Conservation (phyloP, 37 sponge, comb jelly and placozoan species). For the Axinella damicornis region DNA sequence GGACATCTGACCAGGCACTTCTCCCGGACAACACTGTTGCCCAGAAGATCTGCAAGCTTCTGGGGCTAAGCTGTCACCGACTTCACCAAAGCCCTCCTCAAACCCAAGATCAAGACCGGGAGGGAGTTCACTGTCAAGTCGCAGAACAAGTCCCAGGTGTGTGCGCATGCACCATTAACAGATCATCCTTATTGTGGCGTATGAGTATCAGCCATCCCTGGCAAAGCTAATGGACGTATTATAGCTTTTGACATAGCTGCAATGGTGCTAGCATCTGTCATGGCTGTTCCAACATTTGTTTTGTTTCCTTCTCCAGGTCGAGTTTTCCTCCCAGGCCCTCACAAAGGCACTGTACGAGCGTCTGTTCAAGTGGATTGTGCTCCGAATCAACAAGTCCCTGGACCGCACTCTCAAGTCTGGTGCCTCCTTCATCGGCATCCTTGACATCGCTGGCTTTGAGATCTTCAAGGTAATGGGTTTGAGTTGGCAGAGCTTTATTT, state of each 20-base stretch:
- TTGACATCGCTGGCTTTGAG: slow-evolving; percentile 99
- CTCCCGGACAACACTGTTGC: slow-evolving; percentile 94
- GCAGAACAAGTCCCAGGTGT: slow-evolving; percentile 92
- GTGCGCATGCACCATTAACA: not conserved
- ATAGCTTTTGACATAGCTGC: no score
- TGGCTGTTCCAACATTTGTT: no score
- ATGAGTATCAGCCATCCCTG: no score
- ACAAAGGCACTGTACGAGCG: slow-evolving; percentile 97
- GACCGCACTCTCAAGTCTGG: slow-evolving; percentile 78
- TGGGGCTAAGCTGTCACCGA: slow-evolving; percentile 93
- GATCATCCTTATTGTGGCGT: no score
- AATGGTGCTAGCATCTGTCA: no score
- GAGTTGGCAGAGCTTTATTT: no score
- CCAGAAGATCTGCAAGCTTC: slow-evolving; percentile 94
- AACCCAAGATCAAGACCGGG: slow-evolving; percentile 96
- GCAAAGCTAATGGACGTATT: no score
- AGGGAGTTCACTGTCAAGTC: slow-evolving; percentile 91
- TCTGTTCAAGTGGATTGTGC: slow-evolving; percentile 98
- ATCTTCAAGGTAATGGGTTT: slow-evolving; percentile 90
- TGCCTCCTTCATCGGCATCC: slow-evolving; percentile 93
- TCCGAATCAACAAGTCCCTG: slow-evolving; percentile 93
- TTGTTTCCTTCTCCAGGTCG: slow-evolving; percentile 69
- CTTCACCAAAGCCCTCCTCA: slow-evolving; percentile 94
- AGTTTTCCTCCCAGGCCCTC: slow-evolving; percentile 90
- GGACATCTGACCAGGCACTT: slow-evolving; percentile 95